These are phyloP conservation scores for Trachythela sp. DNA, from an alignment of 64 coral and sea anemone genomes.

Conservation along the genomic window DNA sequence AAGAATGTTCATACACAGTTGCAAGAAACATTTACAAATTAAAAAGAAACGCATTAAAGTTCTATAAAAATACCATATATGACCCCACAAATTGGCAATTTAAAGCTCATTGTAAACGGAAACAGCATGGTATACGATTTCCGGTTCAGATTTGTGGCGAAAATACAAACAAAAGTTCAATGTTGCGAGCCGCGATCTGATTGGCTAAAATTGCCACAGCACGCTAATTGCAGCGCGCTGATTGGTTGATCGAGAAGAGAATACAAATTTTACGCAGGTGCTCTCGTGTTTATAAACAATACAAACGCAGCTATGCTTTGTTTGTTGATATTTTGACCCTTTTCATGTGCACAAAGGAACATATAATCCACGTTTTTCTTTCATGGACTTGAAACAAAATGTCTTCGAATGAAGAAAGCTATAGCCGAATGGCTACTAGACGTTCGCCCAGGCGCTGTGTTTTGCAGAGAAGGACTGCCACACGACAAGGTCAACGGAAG, in stretches of 20 bases:
- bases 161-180: too few relatives aligned
- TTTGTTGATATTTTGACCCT: background rate
- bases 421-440: background rate
- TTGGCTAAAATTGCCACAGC: background rate
- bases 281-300: background rate
- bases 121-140: too few relatives aligned
- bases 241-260: background rate
- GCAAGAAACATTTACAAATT: too few relatives aligned
- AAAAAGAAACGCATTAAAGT: too few relatives aligned
- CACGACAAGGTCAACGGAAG: background rate
- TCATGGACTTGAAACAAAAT: background rate
- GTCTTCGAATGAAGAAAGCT: background rate
- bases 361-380: background rate
- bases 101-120: too few relatives aligned
- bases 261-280: background rate
- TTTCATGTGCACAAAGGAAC: background rate
- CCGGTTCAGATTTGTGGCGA: too few relatives aligned
- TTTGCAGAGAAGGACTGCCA: background rate
- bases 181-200: background rate
- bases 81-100: too few relatives aligned
- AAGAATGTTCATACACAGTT: too few relatives aligned
- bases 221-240: background rate
- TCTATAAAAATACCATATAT: too few relatives aligned
- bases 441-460: too few relatives aligned
- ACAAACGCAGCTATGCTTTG: background rate